A percentile compares a stretch with the other conserved stretches of the same genome.
Conservation (phyloP, 2,113 vertebrate genomes). For the Serilophus lunatus region DNA sequence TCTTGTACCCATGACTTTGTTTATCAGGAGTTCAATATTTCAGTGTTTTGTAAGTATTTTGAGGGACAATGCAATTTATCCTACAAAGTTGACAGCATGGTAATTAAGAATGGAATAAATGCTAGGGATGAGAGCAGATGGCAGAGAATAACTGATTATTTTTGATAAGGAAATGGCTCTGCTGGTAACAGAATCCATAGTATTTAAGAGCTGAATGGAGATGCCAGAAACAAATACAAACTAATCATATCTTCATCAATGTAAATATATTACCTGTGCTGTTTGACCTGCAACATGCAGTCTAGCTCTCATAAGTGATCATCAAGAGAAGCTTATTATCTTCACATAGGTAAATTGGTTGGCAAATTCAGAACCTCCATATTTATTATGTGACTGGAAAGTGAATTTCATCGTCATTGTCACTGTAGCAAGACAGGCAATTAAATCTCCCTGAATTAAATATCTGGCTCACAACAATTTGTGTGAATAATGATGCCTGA, state of each 20-base stretch:
- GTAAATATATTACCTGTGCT: background rate
- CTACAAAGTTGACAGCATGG: slow-evolving; percentile 1
- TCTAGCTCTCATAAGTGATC: background rate
- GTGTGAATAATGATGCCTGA: background rate
- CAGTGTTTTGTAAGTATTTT: background rate
- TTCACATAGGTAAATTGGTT: background rate
- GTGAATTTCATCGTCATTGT: background rate
- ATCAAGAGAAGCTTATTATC: background rate
- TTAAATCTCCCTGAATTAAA: background rate
- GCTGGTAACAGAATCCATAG: background rate
- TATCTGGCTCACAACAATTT: background rate
- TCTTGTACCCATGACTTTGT: background rate
- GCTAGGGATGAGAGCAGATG: slow-evolving; percentile 15
- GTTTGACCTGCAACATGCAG: background rate
- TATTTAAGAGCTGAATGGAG: background rate
- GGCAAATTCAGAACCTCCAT: background rate
- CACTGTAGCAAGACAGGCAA: background rate
- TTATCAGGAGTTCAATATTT: background rate
- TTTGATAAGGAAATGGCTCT: slow-evolving; percentile 5
- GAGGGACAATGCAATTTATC: background rate
- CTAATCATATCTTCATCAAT: background rate
- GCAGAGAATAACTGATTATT: slow-evolving; percentile 29
- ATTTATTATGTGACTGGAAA: background rate
- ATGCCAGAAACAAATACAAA: background rate
- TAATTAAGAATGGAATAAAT: slow-evolving; percentile 54